Percentiles rank a stretch among this genome's conserved stretches.
phyloP scores from a whole-genome alignment of 2,797 vertebrate genomes.

The Thripadectes ignobilis region DNA sequence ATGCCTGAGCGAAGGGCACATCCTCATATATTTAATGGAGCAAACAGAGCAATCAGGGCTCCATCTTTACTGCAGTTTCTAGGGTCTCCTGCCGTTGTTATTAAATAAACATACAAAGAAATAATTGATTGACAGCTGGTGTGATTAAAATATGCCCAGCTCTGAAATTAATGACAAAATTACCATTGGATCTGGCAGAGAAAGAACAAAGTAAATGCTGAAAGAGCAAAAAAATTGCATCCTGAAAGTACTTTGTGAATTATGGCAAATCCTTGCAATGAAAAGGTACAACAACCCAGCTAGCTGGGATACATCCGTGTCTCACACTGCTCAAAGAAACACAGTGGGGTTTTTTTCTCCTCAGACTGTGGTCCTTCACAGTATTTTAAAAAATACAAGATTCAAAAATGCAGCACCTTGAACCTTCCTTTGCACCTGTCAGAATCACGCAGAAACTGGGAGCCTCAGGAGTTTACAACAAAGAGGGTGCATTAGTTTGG shows the following conservation, averaged over 20 bases:
- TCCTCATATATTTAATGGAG: not conserved
- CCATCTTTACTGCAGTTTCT: not conserved
- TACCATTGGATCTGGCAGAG: not conserved
- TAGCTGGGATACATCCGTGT: not conserved
- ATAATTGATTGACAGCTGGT: not conserved
- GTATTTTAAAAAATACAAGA: not conserved
- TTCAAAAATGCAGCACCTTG: not conserved
- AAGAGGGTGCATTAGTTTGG: not conserved
- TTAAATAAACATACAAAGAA: constrained; percentile 51
- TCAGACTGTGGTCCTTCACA: not conserved
- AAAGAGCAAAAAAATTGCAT: not conserved
- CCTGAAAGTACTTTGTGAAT: not conserved
- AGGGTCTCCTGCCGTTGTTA: constrained; percentile 33
- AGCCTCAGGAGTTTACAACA: not conserved
- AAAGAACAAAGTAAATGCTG: not conserved
- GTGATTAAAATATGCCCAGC: constrained; percentile 2
- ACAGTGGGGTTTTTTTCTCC: not conserved
- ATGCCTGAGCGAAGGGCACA: not conserved
- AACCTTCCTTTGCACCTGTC: not conserved
- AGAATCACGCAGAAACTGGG: not conserved
- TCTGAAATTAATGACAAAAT: constrained; percentile 6
- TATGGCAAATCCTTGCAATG: not conserved
- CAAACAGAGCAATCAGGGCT: not conserved
- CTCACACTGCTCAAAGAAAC: not conserved
- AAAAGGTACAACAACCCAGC: not conserved